Percentiles rank a stretch among this genome's conserved stretches.
Evolutionary conservation across 2,797 vertebrate species (phyloP).

Genomic region (Notolabrus celidotus): DNA sequence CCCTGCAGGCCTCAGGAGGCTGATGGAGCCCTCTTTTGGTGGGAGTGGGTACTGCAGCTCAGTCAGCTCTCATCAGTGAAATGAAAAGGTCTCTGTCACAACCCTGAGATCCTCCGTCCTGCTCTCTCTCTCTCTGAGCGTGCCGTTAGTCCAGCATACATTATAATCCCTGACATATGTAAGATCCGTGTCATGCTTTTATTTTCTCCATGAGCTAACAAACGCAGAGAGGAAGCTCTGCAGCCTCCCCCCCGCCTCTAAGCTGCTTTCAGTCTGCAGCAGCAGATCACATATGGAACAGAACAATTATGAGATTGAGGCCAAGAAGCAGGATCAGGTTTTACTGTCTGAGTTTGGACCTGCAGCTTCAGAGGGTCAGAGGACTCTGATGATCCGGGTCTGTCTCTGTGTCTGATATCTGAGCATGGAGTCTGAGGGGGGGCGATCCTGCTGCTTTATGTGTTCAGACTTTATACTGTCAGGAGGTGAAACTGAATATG

Average conservation of each 20-base stretch:
- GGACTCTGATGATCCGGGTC: not conserved
- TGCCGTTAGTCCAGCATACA: slow-evolving; percentile 41
- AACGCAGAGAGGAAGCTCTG: slow-evolving; percentile 55
- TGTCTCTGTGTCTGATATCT: no score
- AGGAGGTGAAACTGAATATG: no score
- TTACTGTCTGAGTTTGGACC: not conserved
- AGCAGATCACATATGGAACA: slow-evolving; percentile 53
- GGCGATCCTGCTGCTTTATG: no score
- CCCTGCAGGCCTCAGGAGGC: slow-evolving; percentile 63
- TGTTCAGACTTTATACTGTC: no score
- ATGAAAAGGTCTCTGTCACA: slow-evolving; percentile 27
- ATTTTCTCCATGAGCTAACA: slow-evolving; percentile 38
- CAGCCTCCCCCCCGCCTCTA: slow-evolving; percentile 20
- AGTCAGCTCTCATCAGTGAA: slow-evolving; percentile 15
- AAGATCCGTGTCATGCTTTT: slow-evolving; percentile 38
- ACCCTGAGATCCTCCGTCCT: not conserved
- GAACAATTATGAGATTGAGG: slow-evolving; percentile 55
- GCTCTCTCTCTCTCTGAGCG: not conserved
- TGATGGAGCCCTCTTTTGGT: slow-evolving; percentile 90
- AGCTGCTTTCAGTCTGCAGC: slow-evolving; percentile 55
- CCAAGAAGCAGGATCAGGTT: slow-evolving; percentile 35
- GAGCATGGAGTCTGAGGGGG: no score
- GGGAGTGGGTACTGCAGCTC: slow-evolving; percentile 66
- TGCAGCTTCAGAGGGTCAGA: not conserved
- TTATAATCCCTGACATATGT: slow-evolving; percentile 58